These are phyloP conservation scores for Euleptes europaea DNA, from an alignment of 2,113 vertebrate species.

Conservation along the genomic window DNA sequence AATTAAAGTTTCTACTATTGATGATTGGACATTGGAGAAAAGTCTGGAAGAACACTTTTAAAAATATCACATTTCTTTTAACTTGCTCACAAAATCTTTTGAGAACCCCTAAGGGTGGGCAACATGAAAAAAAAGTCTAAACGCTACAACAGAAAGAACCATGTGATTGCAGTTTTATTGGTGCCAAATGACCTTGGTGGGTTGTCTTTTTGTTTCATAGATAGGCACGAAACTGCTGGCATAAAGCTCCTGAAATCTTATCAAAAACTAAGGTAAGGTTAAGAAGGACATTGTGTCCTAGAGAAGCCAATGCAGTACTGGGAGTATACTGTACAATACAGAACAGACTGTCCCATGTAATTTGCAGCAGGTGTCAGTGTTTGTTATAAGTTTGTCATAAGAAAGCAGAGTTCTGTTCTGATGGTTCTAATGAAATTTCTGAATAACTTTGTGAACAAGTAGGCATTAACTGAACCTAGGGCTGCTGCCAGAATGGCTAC, in stretches of 20 bases:
- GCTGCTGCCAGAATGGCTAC: neutral
- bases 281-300: neutral
- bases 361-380: neutral
- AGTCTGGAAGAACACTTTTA: neutral
- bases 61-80: neutral
- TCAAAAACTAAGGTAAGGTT: conserved; percentile 80
- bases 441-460: neutral
- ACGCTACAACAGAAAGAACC: neutral
- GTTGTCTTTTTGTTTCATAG: conserved; percentile 66
- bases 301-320: neutral
- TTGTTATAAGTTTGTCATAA: conserved; percentile 20
- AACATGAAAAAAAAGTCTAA: neutral
- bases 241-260: conserved; percentile 84
- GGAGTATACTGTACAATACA: neutral
- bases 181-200: conserved; percentile 26
- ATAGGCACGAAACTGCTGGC: conserved; percentile 80
- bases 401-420: neutral
- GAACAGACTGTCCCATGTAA: neutral
- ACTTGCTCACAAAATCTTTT: neutral
- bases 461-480: neutral
- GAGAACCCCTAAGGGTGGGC: neutral
- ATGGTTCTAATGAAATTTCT: neutral
- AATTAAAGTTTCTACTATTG: neutral
- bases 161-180: neutral
- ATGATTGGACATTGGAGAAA: neutral